Percentiles rank a stretch among this genome's conserved stretches.
These are phyloP conservation scores for Egretta garzetta DNA, from an alignment of 2,113 vertebrate genomes.

Conservation along the genomic window DNA sequence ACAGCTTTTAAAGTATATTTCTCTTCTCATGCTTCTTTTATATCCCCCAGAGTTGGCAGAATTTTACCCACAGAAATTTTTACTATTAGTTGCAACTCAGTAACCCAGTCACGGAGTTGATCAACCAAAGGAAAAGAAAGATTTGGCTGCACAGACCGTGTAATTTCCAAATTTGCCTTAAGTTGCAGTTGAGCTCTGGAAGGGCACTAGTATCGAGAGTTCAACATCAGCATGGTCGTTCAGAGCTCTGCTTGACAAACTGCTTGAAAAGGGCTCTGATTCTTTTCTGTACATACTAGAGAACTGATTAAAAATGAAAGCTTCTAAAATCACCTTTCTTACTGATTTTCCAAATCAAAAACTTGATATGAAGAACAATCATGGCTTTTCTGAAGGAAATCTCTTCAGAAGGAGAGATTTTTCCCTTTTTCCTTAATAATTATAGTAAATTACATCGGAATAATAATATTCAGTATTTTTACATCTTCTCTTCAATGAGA, in stretches of 20 bases:
- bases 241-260: not conserved
- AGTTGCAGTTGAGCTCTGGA: not conserved
- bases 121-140: not conserved
- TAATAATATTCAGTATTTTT: not conserved
- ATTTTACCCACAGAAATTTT: not conserved
- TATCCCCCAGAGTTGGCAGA: not conserved
- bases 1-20: not conserved
- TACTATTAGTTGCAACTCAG: not conserved
- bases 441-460: not conserved
- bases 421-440: not conserved
- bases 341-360: slow-evolving; percentile 1
- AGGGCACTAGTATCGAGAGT: not conserved
- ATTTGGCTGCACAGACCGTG: not conserved
- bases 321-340: not conserved
- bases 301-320: not conserved
- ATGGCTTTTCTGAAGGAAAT: not conserved
- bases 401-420: not conserved
- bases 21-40: not conserved
- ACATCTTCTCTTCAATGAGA: not conserved
- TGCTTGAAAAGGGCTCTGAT: not conserved
- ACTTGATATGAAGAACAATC: not conserved
- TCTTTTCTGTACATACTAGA: not conserved
- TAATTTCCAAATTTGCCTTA: not conserved
- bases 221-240: not conserved
- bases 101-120: not conserved